Percentiles rank a stretch among this genome's conserved stretches.
These are phyloP conservation scores for Endotricha flammealis DNA, from an alignment of 2,888 invertebrate genomes.

Conservation along the genomic window DNA sequence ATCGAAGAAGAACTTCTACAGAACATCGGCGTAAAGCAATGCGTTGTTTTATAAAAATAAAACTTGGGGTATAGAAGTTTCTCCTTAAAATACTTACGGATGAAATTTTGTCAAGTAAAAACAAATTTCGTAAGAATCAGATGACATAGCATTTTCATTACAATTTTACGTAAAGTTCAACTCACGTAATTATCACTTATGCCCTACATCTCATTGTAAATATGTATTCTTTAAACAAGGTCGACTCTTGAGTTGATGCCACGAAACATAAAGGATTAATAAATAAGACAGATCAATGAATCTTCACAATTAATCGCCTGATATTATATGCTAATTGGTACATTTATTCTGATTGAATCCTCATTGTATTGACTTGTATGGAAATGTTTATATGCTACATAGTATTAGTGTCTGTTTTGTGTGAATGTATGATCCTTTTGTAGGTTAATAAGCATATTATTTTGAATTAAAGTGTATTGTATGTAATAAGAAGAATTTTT, in stretches of 20 bases:
- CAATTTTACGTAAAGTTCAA: neutral
- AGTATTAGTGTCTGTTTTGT: neutral
- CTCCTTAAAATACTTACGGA: no score
- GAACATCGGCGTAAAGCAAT: no score
- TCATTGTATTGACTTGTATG: neutral
- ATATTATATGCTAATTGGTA: neutral
- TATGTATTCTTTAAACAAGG: neutral
- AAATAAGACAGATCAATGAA: neutral
- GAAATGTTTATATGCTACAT: neutral
- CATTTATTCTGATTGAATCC: neutral
- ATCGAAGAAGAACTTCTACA: no score
- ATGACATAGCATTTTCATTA: no score
- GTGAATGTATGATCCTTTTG: no score
- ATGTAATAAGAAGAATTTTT: no score
- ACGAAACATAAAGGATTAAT: neutral
- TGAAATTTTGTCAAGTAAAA: no score
- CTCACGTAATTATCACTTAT: neutral
- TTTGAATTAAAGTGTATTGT: no score
- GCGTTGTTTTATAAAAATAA: no score
- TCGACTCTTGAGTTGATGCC: neutral
- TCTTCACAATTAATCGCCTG: neutral
- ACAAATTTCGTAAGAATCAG: no score
- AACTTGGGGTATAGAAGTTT: no score
- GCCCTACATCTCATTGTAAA: neutral
- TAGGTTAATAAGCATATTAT: no score